Conservation (phyloP, 2,888 invertebrate genomes). For the Erebia aethiops region DNA sequence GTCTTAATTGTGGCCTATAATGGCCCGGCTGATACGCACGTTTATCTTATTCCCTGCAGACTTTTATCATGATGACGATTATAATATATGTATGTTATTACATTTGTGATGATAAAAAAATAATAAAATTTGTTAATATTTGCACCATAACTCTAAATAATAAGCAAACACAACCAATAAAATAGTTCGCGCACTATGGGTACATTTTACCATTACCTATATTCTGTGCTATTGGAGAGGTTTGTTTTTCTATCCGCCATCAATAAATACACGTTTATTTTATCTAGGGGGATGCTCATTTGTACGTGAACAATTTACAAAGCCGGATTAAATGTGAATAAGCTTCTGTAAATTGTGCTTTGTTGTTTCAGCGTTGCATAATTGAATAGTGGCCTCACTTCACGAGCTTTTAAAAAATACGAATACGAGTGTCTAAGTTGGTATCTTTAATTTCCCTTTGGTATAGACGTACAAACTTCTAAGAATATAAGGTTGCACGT, state of each 20-base stretch:
- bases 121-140: no score
- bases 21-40: no score
- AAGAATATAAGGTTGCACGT: no score
- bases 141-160: background rate
- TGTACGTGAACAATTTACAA: slow-evolving; percentile 3
- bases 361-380: slow-evolving; percentile 3
- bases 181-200: slow-evolving; percentile 3
- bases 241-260: slow-evolving; percentile 14
- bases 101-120: no score
- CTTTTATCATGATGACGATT: no score
- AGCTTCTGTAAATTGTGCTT: background rate
- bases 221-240: no score
- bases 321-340: slow-evolving; percentile 15
- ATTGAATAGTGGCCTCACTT: background rate
- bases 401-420: background rate
- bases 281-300: background rate
- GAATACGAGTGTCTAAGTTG: background rate
- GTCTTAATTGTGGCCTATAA: no score
- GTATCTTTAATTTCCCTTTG: no score
- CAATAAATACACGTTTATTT: slow-evolving; percentile 19
- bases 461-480: no score
- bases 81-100: no score
- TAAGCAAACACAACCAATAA: slow-evolving; percentile 10
- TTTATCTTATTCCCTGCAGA: no score
- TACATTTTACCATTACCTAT: no score